These are phyloP conservation scores for Apostichopus leukothele DNA, from an alignment of 53 echinoderm and acorn worm genomes.

Conservation along the genomic window DNA sequence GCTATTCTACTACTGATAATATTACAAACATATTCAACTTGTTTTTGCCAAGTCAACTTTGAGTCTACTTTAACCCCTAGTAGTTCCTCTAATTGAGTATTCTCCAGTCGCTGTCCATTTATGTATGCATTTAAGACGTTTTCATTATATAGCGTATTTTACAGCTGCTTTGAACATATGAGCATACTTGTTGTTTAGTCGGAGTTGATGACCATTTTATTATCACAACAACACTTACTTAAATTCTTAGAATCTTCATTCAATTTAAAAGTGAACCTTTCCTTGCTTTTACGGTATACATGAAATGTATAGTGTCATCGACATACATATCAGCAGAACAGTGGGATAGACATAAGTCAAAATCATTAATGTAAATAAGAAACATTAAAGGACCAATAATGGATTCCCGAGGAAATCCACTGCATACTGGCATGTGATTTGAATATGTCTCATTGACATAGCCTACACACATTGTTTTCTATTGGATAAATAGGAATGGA, in stretches of 20 bases:
- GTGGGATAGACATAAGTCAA: too few species aligned
- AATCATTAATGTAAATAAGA: too few species aligned
- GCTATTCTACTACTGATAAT: not conserved
- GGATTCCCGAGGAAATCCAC: slow-evolving; percentile 39
- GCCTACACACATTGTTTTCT: not conserved
- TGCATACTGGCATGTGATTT: not conserved
- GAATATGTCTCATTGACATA: too few species aligned
- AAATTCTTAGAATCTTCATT: not conserved
- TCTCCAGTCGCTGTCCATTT: not conserved
- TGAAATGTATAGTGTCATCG: too few species aligned
- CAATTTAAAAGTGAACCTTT: too few species aligned
- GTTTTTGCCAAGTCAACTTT: not conserved
- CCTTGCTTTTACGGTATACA: too few species aligned
- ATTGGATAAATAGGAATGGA: too few species aligned
- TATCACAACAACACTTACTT: too few species aligned
- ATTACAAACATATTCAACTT: not conserved
- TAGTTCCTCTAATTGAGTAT: slow-evolving; percentile 2
- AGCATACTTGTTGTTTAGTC: not conserved
- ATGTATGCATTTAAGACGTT: not conserved
- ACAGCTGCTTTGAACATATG: not conserved
- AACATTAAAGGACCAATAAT: slow-evolving; percentile 18
- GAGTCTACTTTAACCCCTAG: not conserved
- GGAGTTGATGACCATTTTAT: not conserved
- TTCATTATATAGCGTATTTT: not conserved
- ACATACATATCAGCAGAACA: too few species aligned